A percentile compares a stretch with the other conserved stretches of the same genome.
Evolutionary conservation across 37 sponge, comb jelly and placozoan species (phyloP).

Genomic region (Cladorhizidae sp.): DNA sequence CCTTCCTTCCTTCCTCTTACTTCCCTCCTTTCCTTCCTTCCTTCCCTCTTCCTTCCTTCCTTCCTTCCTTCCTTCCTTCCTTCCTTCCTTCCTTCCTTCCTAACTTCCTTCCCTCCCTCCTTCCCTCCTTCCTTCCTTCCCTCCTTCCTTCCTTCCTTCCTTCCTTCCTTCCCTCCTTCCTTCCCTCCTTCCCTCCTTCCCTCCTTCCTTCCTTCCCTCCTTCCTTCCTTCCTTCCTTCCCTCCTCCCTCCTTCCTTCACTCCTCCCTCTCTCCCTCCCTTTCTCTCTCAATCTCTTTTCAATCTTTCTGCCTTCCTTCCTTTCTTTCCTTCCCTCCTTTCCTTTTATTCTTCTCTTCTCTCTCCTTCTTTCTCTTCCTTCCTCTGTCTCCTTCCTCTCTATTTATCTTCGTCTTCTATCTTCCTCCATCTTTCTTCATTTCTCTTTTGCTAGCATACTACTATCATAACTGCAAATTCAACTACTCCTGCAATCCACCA

Average conservation of each 20-base stretch:
- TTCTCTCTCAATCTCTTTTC: background rate
- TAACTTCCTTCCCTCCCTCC: too few relatives aligned
- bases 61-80: too few relatives aligned
- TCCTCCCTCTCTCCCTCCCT: slow-evolving; percentile 1
- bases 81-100: background rate
- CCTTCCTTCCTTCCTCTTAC: too few relatives aligned
- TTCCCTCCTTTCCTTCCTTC: too few relatives aligned
- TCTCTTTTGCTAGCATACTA: slow-evolving; percentile 62
- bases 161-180: background rate
- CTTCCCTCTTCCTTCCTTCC: too few relatives aligned
- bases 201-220: background rate
- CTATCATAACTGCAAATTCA: slow-evolving; percentile 82
- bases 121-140: background rate
- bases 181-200: background rate
- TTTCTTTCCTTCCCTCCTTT: too few relatives aligned
- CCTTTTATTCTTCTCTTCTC: slow-evolving; percentile 2
- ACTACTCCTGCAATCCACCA: slow-evolving; percentile 45
- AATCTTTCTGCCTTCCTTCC: too few relatives aligned
- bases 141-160: background rate
- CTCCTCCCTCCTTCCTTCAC: background rate
- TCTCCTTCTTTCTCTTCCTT: background rate
- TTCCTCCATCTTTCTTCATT: background rate
- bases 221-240: background rate
- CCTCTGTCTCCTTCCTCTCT: background rate
- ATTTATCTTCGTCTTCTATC: background rate